Evolutionary conservation across 2,797 vertebrate species (phyloP).

Genomic region (Coracias cyanogaster): DNA sequence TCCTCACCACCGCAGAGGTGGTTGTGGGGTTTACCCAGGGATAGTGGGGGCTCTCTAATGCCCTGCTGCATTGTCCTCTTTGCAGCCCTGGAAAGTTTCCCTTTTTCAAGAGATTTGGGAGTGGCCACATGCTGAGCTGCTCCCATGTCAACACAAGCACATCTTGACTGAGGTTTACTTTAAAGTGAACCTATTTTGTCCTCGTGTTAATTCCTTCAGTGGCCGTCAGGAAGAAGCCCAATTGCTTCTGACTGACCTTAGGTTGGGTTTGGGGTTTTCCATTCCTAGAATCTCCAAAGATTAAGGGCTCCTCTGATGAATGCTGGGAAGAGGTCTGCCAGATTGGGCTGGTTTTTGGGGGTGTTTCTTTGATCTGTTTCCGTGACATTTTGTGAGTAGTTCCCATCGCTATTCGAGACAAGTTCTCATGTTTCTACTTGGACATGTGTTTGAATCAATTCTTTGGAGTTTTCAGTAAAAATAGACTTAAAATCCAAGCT

Average conservation of each 20-base stretch:
- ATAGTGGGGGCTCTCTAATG: accelerated
- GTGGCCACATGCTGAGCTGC: neutral
- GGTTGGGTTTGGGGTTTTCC: neutral
- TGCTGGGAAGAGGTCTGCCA: neutral
- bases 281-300: neutral
- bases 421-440: neutral
- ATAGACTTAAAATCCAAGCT: neutral
- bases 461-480: neutral
- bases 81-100: neutral
- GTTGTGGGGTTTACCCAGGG: neutral
- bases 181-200: neutral
- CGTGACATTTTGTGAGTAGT: neutral
- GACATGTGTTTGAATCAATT: accelerated
- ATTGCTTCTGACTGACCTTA: neutral
- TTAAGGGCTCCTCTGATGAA: neutral
- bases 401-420: neutral
- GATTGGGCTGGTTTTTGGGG: neutral
- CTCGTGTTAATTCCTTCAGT: neutral
- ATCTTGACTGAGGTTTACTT: neutral
- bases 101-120: neutral
- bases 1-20: neutral
- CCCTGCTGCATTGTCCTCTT: accelerated
- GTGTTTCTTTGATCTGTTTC: neutral
- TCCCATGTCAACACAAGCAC: neutral
- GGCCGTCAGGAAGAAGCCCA: neutral